Evolutionary conservation across 2,797 vertebrate genomes (phyloP), one percentile per base, ranked within the genome.

Genomic region (Luscinia luscinia): DNA sequence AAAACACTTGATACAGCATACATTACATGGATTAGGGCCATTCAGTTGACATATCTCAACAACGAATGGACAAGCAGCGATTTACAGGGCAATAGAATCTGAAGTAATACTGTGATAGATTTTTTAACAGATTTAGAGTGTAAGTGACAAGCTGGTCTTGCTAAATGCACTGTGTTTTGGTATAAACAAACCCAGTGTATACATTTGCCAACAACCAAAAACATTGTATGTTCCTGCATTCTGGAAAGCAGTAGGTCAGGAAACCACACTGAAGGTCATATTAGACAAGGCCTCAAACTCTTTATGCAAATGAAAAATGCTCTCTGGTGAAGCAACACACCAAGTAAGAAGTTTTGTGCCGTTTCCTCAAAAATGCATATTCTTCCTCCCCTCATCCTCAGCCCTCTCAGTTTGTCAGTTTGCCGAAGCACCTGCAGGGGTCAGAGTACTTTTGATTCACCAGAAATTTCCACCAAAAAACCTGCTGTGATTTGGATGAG

Each of bases 401-500:
- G 69, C 36, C 46, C 14, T 32, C 23, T 68, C 51, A 30, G 51
- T 1, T 4, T 54, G 75, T 90, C 87, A 91, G 46, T 96, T 93
- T 96, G 69, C 76, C 15, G 24, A 81, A 84, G 73, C 77, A 96
- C 96, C 95, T 96, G 95, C 80, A 96, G 96, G 88, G 94, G 94
- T 96, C 96, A 96, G 91, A 90, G 83, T 94, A 84, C 87, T 93
- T 96, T 94, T 92, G 64, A 85, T 34, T 94, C 87, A 80, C 94
- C 75, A 93, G 70, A 95, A 95, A 80, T 83, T 96, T 93, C 68
- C 75, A 83, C 89, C 52, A 82, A 86, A 89, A 88, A 40, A 3
- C 24, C 49, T 15, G 5, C 66, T 11, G 54, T 48, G 46, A 88
- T 78, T 94, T 91, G 91, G 62, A 59, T 73, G 51, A 93, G 58